A percentile compares a stretch with the other conserved stretches of the same genome.
Conservation (phyloP, 2,113 vertebrate species). For the Lasiurus cinereus region DNA sequence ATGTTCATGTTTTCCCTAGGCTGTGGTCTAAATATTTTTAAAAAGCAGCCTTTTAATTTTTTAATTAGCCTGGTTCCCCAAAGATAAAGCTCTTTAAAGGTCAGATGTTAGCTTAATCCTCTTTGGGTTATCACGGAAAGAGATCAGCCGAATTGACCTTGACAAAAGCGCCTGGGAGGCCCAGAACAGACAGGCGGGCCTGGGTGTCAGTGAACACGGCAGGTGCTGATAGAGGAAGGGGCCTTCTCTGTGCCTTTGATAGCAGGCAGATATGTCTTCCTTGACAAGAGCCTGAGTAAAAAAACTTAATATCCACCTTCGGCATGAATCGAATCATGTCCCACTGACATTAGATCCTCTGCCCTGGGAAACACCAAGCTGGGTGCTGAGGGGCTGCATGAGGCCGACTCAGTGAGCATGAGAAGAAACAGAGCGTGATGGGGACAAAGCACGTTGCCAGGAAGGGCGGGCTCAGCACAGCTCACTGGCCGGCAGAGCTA, state of each 20-base stretch:
- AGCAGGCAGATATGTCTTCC: constrained; percentile 80
- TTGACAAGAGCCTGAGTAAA: constrained; percentile 83
- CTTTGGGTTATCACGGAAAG: constrained; percentile 79
- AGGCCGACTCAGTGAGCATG: constrained; percentile 83
- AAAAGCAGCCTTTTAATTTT: constrained; percentile 56
- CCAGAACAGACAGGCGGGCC: constrained; percentile 79
- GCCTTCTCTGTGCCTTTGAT: constrained; percentile 53
- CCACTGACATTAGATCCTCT: constrained; percentile 88
- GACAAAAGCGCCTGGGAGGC: constrained; percentile 81
- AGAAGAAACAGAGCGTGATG: constrained; percentile 92
- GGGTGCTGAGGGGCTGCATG: constrained; percentile 86
- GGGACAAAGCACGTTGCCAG: constrained; percentile 29
- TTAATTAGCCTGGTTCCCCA: constrained; percentile 73
- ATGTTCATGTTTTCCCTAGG: background rate
- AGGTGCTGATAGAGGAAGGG: constrained; percentile 73
- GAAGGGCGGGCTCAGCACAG: background rate
- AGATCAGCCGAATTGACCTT: constrained; percentile 86
- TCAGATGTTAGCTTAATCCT: constrained; percentile 84
- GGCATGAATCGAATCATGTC: constrained; percentile 84
- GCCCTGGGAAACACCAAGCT: constrained; percentile 85
- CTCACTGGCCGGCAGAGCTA: background rate
- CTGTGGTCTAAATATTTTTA: constrained; percentile 66
- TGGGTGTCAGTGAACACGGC: constrained; percentile 81
- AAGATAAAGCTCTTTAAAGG: constrained; percentile 84
- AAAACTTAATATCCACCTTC: constrained; percentile 86